These are phyloP conservation scores for Lordiphosa fenestrarum DNA, from an alignment of 2,888 invertebrate genomes.

Conservation along the genomic window DNA sequence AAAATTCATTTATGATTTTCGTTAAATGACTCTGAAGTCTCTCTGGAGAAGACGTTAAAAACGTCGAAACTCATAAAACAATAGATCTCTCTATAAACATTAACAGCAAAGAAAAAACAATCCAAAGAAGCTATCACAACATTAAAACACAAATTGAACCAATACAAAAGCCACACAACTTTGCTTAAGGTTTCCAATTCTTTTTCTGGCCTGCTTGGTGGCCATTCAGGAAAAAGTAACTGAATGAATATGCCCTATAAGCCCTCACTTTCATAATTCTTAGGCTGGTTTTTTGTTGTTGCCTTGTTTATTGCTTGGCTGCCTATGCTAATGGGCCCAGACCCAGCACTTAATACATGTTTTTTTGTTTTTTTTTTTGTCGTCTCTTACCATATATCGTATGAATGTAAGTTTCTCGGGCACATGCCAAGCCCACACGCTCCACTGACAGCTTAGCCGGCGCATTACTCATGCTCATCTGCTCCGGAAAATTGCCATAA, in stretches of 20 bases:
- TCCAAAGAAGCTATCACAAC: too few species aligned
- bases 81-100: too few species aligned
- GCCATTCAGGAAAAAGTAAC: not conserved
- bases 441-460: conserved; percentile 26
- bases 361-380: conserved; percentile 21
- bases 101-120: too few species aligned
- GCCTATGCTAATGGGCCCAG: conserved; percentile 51
- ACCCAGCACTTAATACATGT: conserved; percentile 4
- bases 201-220: not conserved
- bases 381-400: conserved; percentile 22
- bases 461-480: conserved; percentile 43
- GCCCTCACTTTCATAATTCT: conserved; percentile 24
- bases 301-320: conserved; percentile 43
- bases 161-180: too few species aligned
- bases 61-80: too few species aligned
- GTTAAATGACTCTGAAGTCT: too few species aligned
- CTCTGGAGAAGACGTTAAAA: too few species aligned
- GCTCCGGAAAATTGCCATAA: conserved; percentile 49
- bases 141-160: too few species aligned
- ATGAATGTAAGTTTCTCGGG: conserved; percentile 11
- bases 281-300: conserved; percentile 11
- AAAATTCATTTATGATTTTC: too few species aligned
- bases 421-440: conserved; percentile 47
- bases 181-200: too few species aligned
- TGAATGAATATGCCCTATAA: not conserved